Conservation (phyloP, 2,888 invertebrate species). For the Malacosoma neustria region DNA sequence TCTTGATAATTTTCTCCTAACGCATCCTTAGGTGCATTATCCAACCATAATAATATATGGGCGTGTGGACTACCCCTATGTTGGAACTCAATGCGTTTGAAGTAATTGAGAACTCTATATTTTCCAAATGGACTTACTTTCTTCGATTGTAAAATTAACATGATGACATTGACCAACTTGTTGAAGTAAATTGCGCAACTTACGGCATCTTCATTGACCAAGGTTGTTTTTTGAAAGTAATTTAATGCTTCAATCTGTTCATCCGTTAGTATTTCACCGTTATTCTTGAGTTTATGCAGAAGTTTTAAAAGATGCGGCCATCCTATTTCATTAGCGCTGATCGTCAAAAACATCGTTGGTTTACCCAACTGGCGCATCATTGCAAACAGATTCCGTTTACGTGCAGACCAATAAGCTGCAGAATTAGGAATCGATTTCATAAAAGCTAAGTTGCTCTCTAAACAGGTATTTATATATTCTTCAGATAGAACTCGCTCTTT, state of each 20-base stretch:
- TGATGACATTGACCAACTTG: constrained; percentile 25
- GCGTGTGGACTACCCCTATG: constrained; percentile 18
- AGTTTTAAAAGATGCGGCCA: constrained; percentile 1
- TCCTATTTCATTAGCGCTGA: constrained; percentile 34
- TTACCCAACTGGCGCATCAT: constrained; percentile 24
- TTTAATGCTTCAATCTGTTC: not conserved
- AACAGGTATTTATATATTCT: too few relatives aligned
- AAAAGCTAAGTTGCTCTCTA: too few relatives aligned
- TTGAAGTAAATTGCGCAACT: constrained; percentile 30
- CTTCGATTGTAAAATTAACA: not conserved
- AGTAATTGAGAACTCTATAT: constrained; percentile 19
- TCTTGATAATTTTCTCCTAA: constrained; percentile 8
- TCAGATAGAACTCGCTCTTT: too few relatives aligned
- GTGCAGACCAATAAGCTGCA: constrained; percentile 25
- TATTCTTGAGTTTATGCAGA: constrained; percentile 1
- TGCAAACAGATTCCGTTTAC: constrained; percentile 23
- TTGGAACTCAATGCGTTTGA: constrained; percentile 33
- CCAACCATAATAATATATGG: constrained; percentile 23
- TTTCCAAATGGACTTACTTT: constrained; percentile 1
- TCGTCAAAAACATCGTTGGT: constrained; percentile 22
- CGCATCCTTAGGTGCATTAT: constrained; percentile 24
- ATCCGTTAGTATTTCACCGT: not conserved
- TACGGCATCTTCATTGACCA: constrained; percentile 29
- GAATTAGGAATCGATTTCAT: constrained; percentile 25
- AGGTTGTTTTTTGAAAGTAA: constrained; percentile 2